Percentiles rank a stretch among this genome's conserved stretches.
phyloP scores from a whole-genome alignment of 2,797 vertebrate species.

The Poeciliopsis presidionis region DNA sequence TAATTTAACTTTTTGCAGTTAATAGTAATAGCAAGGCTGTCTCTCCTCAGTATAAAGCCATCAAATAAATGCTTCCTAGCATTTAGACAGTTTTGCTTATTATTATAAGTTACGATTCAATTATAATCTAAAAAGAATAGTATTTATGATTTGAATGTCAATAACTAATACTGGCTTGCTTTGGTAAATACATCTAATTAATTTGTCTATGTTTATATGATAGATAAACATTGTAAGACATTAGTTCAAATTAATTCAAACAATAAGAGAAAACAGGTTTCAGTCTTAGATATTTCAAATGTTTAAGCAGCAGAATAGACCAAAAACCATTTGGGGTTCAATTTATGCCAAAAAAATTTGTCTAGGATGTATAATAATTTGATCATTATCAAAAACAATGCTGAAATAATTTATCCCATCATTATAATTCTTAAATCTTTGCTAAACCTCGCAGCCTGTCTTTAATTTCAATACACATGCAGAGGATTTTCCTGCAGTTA shows the following conservation, averaged over 20 bases:
- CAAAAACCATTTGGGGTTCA: neutral
- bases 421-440: neutral
- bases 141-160: neutral
- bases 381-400: neutral
- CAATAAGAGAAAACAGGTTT: neutral
- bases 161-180: neutral
- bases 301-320: neutral
- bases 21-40: neutral
- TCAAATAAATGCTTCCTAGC: neutral
- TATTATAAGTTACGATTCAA: neutral
- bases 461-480: neutral
- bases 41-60: neutral
- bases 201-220: neutral
- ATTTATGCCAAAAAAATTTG: neutral
- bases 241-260: conserved; percentile 66
- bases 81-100: neutral
- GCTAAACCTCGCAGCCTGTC: neutral
- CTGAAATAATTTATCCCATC: neutral
- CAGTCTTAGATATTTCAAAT: neutral
- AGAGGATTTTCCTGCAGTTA: conserved; percentile 37
- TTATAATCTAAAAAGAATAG: neutral
- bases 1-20: neutral
- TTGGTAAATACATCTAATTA: neutral
- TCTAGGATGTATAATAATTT: neutral
- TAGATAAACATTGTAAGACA: conserved; percentile 38